Conservation (phyloP, 2,888 invertebrate genomes). For the Merodon equestris region DNA sequence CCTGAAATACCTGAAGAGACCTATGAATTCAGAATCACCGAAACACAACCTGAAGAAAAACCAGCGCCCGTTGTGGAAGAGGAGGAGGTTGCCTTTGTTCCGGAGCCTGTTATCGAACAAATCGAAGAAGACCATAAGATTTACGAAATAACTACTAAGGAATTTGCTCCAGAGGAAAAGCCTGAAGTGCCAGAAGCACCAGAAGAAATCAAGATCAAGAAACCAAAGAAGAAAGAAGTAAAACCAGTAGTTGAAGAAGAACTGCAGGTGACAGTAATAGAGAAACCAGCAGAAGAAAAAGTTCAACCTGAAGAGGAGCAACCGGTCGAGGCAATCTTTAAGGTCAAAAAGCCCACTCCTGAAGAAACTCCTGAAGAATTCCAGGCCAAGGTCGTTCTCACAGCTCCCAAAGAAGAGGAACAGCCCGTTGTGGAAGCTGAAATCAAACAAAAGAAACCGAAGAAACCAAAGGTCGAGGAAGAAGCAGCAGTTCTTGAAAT, state of each 20-base stretch:
- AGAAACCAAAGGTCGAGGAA: constrained; percentile 67
- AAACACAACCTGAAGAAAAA: constrained; percentile 72
- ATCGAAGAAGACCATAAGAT: constrained; percentile 70
- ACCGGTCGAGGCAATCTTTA: constrained; percentile 67
- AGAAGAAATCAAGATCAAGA: constrained; percentile 71
- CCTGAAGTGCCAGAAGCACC: constrained; percentile 67
- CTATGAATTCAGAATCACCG: constrained; percentile 72
- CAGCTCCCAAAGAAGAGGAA: constrained; percentile 72
- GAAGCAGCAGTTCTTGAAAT: constrained; percentile 64
- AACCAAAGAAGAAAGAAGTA: constrained; percentile 67
- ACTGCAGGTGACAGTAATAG: constrained; percentile 46
- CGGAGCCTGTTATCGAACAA: constrained; percentile 66
- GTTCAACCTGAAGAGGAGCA: constrained; percentile 67
- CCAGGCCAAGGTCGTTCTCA: constrained; percentile 72
- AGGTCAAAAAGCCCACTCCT: constrained; percentile 70
- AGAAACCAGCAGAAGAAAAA: constrained; percentile 67
- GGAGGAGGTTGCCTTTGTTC: constrained; percentile 51
- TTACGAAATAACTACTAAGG: constrained; percentile 72
- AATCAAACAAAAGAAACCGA: constrained; percentile 67
- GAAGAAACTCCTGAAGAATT: constrained; percentile 74
- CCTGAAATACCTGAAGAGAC: constrained; percentile 58
- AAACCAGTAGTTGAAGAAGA: constrained; percentile 52
- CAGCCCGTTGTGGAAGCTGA: constrained; percentile 65
- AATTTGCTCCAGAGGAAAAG: constrained; percentile 71
- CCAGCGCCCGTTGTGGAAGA: constrained; percentile 71